Evolutionary conservation across 2,888 invertebrate species (phyloP).

Genomic region (Troides helena): DNA sequence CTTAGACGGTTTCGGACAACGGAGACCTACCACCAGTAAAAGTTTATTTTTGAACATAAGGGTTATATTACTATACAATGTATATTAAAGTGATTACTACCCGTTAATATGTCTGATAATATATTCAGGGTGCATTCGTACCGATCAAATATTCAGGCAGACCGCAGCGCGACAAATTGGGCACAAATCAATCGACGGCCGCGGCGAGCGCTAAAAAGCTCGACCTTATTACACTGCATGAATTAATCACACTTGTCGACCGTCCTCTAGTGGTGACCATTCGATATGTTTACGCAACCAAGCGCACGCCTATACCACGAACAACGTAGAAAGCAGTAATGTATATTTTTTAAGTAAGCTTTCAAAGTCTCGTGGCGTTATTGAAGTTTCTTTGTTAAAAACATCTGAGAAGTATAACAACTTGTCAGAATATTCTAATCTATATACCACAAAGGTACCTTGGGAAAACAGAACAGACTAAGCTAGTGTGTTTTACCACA

Average conservation of each 20-base stretch:
- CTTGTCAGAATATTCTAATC: too few relatives aligned
- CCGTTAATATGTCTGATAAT: constrained; percentile 39
- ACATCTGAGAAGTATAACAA: too few relatives aligned
- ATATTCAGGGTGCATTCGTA: constrained; percentile 45
- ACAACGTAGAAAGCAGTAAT: not conserved
- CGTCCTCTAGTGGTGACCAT: constrained; percentile 45
- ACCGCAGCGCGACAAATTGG: constrained; percentile 68
- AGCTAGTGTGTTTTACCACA: too few relatives aligned
- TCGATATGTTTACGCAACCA: constrained; percentile 31
- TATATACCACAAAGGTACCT: too few relatives aligned
- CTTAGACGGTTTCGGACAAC: too few relatives aligned
- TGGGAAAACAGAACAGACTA: too few relatives aligned
- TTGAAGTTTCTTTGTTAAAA: too few relatives aligned
- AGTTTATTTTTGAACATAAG: too few relatives aligned
- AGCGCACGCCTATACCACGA: not conserved
- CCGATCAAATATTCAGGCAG: constrained; percentile 57
- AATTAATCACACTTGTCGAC: constrained; percentile 74
- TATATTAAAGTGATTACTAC: not conserved
- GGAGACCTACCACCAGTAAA: too few relatives aligned
- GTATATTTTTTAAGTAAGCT: not conserved
- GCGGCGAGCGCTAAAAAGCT: constrained; percentile 60
- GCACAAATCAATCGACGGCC: constrained; percentile 59
- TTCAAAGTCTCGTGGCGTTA: not conserved
- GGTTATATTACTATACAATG: not conserved
- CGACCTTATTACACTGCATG: constrained; percentile 71